Evolutionary conservation across 2,113 vertebrate genomes (phyloP), one percentile per base, ranked within the genome.

Genomic region (Phrynosoma blainvillii): DNA sequence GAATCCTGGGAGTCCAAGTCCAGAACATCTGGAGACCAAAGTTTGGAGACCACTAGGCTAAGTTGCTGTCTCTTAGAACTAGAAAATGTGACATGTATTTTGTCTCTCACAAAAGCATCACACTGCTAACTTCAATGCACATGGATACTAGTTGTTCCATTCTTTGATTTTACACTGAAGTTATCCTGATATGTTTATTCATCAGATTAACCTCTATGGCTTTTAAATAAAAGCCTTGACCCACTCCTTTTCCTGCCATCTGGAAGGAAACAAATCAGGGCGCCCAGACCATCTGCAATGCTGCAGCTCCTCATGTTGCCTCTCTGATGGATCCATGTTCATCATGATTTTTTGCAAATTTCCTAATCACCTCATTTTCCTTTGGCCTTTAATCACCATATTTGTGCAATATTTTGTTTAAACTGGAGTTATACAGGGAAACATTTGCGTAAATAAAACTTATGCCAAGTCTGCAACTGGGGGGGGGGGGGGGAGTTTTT

Each of bases 121-220:
- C 2, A 32, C 32, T 10, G 7, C 30, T 71, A n/a, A 71, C 27
- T n/a, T 71, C 4, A 7, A 59, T 18, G 32, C 7, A 36, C 36
- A 5, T 12, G 10, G 36, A 21, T 18, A 76, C 21, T 18, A 2
- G 40, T 42, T 23, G 20, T 66, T 82, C n/a, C 16, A 23, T 30
- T 75, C 13, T 25, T 84, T 89, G 70, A 6, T 71, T 73, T 87
- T 86, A 20, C 42, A n/a, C 30, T 70, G 52, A 70, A 25, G 27
- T 84, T 86, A 11, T 77, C 79, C 70, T 1, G 77, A 40, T 47
- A 88, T 32, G 3, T 86, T 84, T 88, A 36, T 62, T 79, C 23
- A 18, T 85, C 65, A 23, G 27, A 1, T 80, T 88, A 7, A 68
- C 68, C 87, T 87, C 8, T 88, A 12, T 71, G 0, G 47, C 56